Conservation (phyloP, 2,113 vertebrate species). For the Epinephelus fuscoguttatus region DNA sequence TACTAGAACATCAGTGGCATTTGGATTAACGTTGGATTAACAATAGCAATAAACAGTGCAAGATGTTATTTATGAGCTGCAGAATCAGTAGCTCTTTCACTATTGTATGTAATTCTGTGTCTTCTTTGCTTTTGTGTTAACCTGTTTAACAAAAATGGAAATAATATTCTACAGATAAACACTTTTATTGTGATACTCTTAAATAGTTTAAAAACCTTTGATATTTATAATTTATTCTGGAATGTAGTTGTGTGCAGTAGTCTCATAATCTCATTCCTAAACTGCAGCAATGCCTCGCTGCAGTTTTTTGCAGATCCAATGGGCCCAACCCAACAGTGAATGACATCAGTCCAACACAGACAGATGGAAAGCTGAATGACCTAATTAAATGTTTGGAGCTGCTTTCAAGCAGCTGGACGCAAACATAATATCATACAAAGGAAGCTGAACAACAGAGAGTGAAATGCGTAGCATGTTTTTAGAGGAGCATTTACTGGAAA, state of each 20-base stretch:
- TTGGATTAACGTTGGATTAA: conserved; percentile 19
- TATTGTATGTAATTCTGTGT: not conserved
- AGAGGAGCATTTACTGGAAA: not conserved
- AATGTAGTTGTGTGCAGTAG: not conserved
- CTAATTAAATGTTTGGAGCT: conserved; percentile 59
- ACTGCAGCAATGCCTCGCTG: conserved; percentile 2
- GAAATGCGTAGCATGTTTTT: conserved; percentile 10
- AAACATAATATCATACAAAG: conserved; percentile 26
- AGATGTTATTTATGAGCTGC: conserved; percentile 12
- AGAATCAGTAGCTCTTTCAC: not conserved
- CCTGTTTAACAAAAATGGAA: not conserved
- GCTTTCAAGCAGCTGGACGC: conserved; percentile 50
- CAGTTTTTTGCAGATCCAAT: conserved; percentile 5
- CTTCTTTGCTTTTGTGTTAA: not conserved
- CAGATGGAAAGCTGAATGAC: conserved; percentile 69
- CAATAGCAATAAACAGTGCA: not conserved
- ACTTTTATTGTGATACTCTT: not conserved
- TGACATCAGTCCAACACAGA: conserved; percentile 36
- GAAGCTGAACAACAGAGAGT: conserved; percentile 19
- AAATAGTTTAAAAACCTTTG: not conserved
- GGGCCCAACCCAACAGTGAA: not conserved
- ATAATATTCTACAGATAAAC: not conserved
- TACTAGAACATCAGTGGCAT: not conserved
- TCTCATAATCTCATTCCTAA: not conserved
- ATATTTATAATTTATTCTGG: not conserved